Conservation (phyloP, 2,888 invertebrate species). For the Pollenia angustigena region DNA sequence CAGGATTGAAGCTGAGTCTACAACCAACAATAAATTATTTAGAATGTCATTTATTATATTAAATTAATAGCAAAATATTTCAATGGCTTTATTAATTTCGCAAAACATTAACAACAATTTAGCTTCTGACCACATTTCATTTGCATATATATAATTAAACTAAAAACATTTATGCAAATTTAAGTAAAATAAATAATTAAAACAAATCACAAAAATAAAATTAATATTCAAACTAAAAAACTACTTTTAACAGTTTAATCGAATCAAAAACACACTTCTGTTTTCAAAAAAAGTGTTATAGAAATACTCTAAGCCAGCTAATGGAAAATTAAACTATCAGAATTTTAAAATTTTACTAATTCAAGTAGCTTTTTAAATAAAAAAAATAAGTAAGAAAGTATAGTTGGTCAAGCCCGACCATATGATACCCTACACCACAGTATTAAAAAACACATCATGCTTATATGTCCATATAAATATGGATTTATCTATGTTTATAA, state of each 20-base stretch:
- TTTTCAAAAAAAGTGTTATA: too few species aligned
- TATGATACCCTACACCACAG: too few species aligned
- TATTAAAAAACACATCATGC: too few species aligned
- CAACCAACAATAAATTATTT: background rate
- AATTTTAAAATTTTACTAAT: too few species aligned
- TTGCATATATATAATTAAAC: conserved; percentile 41
- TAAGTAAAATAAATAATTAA: conserved; percentile 9
- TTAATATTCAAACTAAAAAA: background rate
- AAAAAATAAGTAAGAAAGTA: too few species aligned
- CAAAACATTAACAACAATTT: conserved; percentile 24
- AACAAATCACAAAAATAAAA: background rate
- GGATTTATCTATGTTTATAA: too few species aligned
- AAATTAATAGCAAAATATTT: conserved; percentile 13
- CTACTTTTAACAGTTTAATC: background rate
- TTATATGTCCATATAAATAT: too few species aligned
- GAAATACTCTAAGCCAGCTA: too few species aligned
- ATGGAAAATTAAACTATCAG: too few species aligned
- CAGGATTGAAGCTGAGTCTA: too few species aligned
- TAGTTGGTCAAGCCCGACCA: too few species aligned
- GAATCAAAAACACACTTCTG: background rate
- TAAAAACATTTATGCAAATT: conserved; percentile 13
- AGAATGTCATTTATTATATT: background rate
- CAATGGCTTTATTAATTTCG: conserved; percentile 34
- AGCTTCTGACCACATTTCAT: conserved; percentile 51
- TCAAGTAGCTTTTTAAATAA: too few species aligned